A percentile compares a stretch with the other conserved stretches of the same genome.
These are phyloP conservation scores for Eupithecia abbreviata DNA, from an alignment of 2,888 invertebrate genomes.

Conservation along the genomic window DNA sequence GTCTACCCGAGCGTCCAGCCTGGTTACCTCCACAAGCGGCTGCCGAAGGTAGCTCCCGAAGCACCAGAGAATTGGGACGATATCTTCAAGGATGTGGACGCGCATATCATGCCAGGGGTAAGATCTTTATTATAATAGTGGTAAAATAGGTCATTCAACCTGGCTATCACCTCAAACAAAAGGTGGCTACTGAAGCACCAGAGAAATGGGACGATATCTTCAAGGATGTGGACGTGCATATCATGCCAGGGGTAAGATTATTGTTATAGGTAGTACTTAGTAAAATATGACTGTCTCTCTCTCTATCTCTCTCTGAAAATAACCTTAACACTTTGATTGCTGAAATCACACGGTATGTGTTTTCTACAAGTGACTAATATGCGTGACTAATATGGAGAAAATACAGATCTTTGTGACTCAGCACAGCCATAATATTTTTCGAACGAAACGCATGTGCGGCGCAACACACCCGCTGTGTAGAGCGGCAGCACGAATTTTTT, in stretches of 20 bases:
- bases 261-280: too few relatives aligned
- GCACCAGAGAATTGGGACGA: conserved; percentile 95
- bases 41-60: conserved; percentile 94
- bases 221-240: conserved; percentile 94
- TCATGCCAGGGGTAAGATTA: conserved; percentile 92
- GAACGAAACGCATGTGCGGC: too few relatives aligned
- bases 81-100: conserved; percentile 96
- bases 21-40: conserved; percentile 93
- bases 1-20: conserved; percentile 98
- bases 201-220: conserved; percentile 96
- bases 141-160: conserved; percentile 88
- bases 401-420: too few relatives aligned
- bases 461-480: too few relatives aligned
- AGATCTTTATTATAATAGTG: conserved; percentile 97
- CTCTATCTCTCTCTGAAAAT: too few relatives aligned
- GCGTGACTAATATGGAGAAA: too few relatives aligned
- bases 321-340: too few relatives aligned
- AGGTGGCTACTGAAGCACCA: conserved; percentile 92
- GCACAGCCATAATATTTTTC: too few relatives aligned
- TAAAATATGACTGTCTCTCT: too few relatives aligned
- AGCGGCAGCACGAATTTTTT: too few relatives aligned
- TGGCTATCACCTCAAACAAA: conserved; percentile 93
- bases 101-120: conserved; percentile 98
- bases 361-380: too few relatives aligned
- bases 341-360: too few relatives aligned